A percentile compares a stretch with the other conserved stretches of the same genome.
Evolutionary conservation across 37 sponge, comb jelly and placozoan genomes (phyloP).

Genomic region (Beroe ovata): DNA sequence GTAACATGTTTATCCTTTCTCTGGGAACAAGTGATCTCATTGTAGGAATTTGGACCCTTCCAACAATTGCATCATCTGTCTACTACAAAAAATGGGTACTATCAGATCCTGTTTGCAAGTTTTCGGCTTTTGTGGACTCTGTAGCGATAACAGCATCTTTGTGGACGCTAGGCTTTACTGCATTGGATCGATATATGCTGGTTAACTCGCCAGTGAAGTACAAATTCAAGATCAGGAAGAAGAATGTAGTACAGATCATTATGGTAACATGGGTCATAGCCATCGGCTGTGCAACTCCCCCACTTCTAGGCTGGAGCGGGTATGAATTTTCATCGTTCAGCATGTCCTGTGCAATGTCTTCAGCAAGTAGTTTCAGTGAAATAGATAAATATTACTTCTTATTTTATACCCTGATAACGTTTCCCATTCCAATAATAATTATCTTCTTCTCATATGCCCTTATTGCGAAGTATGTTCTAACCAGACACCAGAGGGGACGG

Average conservation of each 20-base stretch:
- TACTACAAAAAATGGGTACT: conserved; percentile 9
- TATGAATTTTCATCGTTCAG: conserved; percentile 45
- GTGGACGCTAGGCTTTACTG: conserved; percentile 57
- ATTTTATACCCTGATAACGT: conserved; percentile 17
- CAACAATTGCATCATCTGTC: conserved; percentile 35
- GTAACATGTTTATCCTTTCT: conserved; percentile 61
- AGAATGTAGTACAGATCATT: neutral
- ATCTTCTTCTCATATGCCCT: conserved; percentile 4
- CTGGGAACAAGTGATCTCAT: conserved; percentile 49
- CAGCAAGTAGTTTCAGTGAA: neutral
- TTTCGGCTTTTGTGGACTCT: conserved; percentile 60
- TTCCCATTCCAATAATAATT: neutral
- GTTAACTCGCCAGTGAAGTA: conserved; percentile 42
- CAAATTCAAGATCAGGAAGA: conserved; percentile 5
- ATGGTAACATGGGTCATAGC: neutral
- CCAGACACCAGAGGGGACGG: conserved; percentile 2
- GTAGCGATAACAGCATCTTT: conserved; percentile 49
- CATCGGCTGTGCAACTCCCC: neutral
- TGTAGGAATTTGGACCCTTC: conserved; percentile 52
- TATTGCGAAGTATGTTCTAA: neutral
- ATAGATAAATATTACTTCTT: conserved; percentile 33
- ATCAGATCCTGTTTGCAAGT: neutral
- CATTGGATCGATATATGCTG: conserved; percentile 30
- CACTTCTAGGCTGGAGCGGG: conserved; percentile 51
- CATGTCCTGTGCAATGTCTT: conserved; percentile 53